phyloP scores from a whole-genome alignment of 2,797 vertebrate species.

The Coregonus ussuriensis region DNA sequence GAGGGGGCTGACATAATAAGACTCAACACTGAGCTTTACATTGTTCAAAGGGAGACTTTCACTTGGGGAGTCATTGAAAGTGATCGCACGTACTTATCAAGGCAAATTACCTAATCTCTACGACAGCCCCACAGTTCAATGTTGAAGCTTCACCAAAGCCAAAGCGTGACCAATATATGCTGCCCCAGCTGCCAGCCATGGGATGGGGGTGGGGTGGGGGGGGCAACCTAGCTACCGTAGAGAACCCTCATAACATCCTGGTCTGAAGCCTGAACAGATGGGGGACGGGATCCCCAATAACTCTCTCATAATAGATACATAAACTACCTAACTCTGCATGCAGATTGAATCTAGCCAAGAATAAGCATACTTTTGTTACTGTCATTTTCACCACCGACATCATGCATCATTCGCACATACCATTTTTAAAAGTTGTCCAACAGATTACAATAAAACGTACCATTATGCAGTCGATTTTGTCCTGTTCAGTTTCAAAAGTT shows the following conservation, averaged over 20 bases:
- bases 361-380: neutral
- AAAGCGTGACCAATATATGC: slow-evolving; percentile 24
- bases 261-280: slow-evolving; percentile 23
- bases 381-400: neutral
- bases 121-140: slow-evolving; percentile 27
- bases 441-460: neutral
- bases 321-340: neutral
- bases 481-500: slow-evolving; percentile 13
- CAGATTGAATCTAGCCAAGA: neutral
- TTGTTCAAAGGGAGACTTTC: slow-evolving; percentile 16
- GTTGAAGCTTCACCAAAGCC: slow-evolving; percentile 25
- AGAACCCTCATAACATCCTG: neutral
- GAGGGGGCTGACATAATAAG: slow-evolving; percentile 12
- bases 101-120: slow-evolving; percentile 42
- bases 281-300: slow-evolving; percentile 15
- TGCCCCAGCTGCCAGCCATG: slow-evolving; percentile 28
- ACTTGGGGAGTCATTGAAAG: slow-evolving; percentile 29
- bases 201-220: slow-evolving; percentile 1
- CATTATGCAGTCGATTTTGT: neutral
- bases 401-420: neutral
- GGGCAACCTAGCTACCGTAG: neutral
- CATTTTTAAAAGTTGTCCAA: neutral
- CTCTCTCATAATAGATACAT: slow-evolving; percentile 2
- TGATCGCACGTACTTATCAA: slow-evolving; percentile 39
- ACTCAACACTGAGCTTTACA: slow-evolving; percentile 19